phyloP scores from a whole-genome alignment of 2,888 invertebrate species.

The Asteroscopus sphinx region DNA sequence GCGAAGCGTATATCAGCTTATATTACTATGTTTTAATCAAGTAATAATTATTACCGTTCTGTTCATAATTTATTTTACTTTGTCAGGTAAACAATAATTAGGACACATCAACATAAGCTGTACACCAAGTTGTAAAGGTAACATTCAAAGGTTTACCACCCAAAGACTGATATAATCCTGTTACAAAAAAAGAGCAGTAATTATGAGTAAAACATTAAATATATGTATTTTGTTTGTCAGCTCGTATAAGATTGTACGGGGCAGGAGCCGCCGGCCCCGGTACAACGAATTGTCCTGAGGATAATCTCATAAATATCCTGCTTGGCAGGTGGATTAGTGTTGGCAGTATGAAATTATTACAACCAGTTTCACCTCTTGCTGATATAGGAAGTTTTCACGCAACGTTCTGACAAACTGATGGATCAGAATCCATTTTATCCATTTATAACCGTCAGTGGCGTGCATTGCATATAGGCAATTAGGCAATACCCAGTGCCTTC shows the following conservation, averaged over 20 bases:
- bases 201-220: conserved; percentile 17
- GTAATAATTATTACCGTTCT: not conserved
- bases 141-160: conserved; percentile 27
- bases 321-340: conserved; percentile 15
- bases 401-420: no score
- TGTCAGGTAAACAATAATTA: conserved; percentile 31
- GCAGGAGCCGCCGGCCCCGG: not conserved
- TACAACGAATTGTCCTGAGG: conserved; percentile 7
- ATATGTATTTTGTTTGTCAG: conserved; percentile 12
- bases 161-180: conserved; percentile 31
- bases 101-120: conserved; percentile 15
- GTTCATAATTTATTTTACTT: not conserved
- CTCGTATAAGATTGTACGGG: conserved; percentile 2
- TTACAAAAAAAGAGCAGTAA: conserved; percentile 14
- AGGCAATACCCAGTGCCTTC: no score
- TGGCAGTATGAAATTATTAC: not conserved
- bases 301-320: conserved; percentile 17
- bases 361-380: not conserved
- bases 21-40: no score
- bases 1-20: no score
- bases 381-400: no score
- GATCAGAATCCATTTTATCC: no score
- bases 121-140: conserved; percentile 26
- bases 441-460: no score
- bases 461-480: no score